These are phyloP conservation scores for Eumerus sabulonum DNA, from an alignment of 2,888 invertebrate species.

Conservation along the genomic window DNA sequence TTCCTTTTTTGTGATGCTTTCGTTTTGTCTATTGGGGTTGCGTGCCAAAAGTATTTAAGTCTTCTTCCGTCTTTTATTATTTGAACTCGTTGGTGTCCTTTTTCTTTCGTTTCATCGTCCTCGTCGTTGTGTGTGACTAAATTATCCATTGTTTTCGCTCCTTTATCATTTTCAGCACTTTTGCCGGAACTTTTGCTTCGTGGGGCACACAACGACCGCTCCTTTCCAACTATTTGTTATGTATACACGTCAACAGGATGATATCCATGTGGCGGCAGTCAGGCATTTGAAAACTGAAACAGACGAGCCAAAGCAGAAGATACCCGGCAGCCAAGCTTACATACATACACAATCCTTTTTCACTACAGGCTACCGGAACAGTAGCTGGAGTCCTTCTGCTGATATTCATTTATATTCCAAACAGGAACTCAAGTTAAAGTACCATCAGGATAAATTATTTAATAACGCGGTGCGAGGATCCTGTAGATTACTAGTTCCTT, in stretches of 20 bases:
- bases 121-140: conserved; percentile 38
- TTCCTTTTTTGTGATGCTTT: not conserved
- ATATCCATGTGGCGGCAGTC: conserved; percentile 59
- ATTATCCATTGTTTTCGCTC: conserved; percentile 43
- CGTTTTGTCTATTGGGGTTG: conserved; percentile 23
- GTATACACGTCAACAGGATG: conserved; percentile 65
- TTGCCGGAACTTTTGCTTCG: not conserved
- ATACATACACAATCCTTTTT: no score
- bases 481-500: conserved; percentile 30
- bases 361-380: no score
- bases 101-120: conserved; percentile 15
- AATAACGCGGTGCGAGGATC: conserved; percentile 67
- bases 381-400: conserved; percentile 20
- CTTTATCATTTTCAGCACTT: not conserved
- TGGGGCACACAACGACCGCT: conserved; percentile 19
- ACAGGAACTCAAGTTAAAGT: conserved; percentile 68
- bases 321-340: not conserved
- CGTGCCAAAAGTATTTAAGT: conserved; percentile 57
- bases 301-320: conserved; percentile 43
- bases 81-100: conserved; percentile 24
- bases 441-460: conserved; percentile 69
- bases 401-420: conserved; percentile 68
- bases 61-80: conserved; percentile 60
- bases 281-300: no score
- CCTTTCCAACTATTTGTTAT: conserved; percentile 61